Base-by-base conservation (phyloP, 2,888 invertebrate genomes). In the Drymonia ruficornis region DNA sequence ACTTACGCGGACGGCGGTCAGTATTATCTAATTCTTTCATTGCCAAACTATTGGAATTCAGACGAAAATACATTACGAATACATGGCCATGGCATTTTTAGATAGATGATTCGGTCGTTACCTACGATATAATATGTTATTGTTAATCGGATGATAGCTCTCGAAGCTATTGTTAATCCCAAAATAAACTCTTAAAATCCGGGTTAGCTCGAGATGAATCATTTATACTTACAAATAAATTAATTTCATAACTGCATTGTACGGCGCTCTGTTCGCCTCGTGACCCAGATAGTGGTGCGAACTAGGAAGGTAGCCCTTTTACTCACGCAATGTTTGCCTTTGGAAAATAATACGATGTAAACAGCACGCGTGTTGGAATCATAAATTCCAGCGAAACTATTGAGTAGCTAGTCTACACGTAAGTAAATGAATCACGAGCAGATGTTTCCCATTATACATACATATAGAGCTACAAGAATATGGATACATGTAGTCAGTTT, bases 1-100 rank as follows among this genome's bases (percentile, higher is more conserved):
- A 99, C 99, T 59, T 99, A 99, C 89, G 99, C 99, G 58, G 99
- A 99, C 93, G 98, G 99, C 89, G 99, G 99, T 99, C 90, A 96
- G 96, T 93, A 76, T 74, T 69, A 71, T 74, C 72, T 71, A 53
- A 75, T 77, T 72, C 72, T 77, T 77, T 79, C 81, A 81, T 78
- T 84, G 84, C 82, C 81, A 84, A 80, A 81, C 77, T 80, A 78
- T 82, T 80, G 76, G 75, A 81, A 84, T 81, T 70, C 76, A 73
- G 80, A 86, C 82, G 77, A 83, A 86, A 87, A 87, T 86, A 87
- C 76, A 58, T 80, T 76, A 75, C 77, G 76, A 84, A 82, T 78
- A 82, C 83, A 80, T 74, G 83, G 74, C 84, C 87, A 73, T 86
- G 83, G 80, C 83, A 81, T 81, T 86, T 80, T 81, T 77, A 75